Conservation (phyloP, 2,797 vertebrate species). For the Stomatorhinus walkeri region DNA sequence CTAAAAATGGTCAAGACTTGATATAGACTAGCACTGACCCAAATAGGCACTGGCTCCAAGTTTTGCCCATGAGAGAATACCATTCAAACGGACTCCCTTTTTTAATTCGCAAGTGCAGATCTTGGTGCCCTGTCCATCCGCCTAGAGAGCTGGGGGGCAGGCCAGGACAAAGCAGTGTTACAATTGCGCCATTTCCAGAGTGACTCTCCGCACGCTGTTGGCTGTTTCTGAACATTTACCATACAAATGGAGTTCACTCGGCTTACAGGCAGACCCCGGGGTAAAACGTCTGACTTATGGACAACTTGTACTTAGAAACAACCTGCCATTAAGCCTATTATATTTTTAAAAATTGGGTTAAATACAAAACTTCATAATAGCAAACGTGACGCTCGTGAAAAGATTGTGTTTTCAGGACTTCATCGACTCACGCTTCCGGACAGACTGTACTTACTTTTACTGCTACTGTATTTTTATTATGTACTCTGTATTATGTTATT, state of each 20-base stretch:
- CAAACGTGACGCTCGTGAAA: not conserved
- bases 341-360: not conserved
- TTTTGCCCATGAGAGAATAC: not conserved
- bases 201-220: not conserved
- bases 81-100: not conserved
- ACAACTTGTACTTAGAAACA: not conserved
- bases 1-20: slow-evolving; percentile 11
- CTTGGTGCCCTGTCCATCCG: not conserved
- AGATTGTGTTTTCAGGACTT: not conserved
- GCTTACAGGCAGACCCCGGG: not conserved
- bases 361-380: not conserved
- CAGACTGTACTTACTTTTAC: not conserved
- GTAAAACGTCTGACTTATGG: not conserved
- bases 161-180: too few relatives aligned
- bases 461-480: not conserved
- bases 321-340: not conserved
- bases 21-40: slow-evolving; percentile 15
- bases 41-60: slow-evolving; percentile 4
- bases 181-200: too few relatives aligned
- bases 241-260: not conserved
- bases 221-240: not conserved
- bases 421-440: not conserved
- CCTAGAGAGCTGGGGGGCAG: not conserved
- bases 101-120: not conserved
- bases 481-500: not conserved